A percentile compares a stretch with the other conserved stretches of the same genome.
These are phyloP conservation scores for Pterocles orientalis DNA, from an alignment of 2,113 vertebrate species.

Conservation along the genomic window DNA sequence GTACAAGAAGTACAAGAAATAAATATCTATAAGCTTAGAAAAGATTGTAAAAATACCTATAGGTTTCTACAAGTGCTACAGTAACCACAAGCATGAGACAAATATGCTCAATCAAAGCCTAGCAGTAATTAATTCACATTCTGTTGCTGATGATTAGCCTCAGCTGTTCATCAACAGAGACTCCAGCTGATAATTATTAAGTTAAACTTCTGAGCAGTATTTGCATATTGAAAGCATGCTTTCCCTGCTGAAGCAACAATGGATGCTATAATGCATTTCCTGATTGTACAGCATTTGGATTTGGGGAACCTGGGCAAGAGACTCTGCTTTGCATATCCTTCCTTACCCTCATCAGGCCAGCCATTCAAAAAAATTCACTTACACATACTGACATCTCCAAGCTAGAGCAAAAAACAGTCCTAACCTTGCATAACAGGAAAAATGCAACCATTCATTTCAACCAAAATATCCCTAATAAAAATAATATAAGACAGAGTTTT, in stretches of 20 bases:
- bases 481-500: not conserved
- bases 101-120: not conserved
- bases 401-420: not conserved
- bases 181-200: slow-evolving; percentile 84
- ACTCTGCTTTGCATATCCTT: slow-evolving; percentile 52
- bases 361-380: slow-evolving; percentile 58
- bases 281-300: slow-evolving; percentile 62
- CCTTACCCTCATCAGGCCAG: slow-evolving; percentile 60
- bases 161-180: slow-evolving; percentile 80
- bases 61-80: not conserved
- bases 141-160: slow-evolving; percentile 67
- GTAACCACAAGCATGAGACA: slow-evolving; percentile 10
- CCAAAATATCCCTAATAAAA: not conserved
- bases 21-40: not conserved
- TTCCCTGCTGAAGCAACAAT: slow-evolving; percentile 66
- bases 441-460: not conserved
- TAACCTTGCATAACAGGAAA: not conserved
- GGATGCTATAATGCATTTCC: slow-evolving; percentile 65
- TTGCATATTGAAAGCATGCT: slow-evolving; percentile 78
- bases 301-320: slow-evolving; percentile 42
- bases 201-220: slow-evolving; percentile 75
- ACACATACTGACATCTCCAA: not conserved
- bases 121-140: slow-evolving; percentile 65
- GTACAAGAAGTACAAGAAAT: not conserved
- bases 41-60: not conserved